Evolutionary conservation across 2,888 invertebrate species (phyloP), one percentile per base, ranked within the genome.

Genomic region (Dryocosmus kuriphilus): DNA sequence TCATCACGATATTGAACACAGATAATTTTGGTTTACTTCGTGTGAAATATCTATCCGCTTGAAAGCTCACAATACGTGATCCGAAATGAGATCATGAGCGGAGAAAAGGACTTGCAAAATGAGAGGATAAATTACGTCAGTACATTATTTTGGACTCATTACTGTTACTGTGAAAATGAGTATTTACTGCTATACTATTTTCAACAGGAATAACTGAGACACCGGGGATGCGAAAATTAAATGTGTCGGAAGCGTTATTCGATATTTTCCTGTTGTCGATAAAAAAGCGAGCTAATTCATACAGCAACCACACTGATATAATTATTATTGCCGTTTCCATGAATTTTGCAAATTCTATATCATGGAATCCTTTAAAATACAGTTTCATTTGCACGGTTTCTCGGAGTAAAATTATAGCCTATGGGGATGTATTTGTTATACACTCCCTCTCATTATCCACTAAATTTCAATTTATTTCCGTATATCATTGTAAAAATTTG

Each of bases 221-320:
- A n/a, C 30, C 67, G 30, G 67, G 30, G 46, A 67, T 41, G 46
- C 16, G 27, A 46, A 24, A 71, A 71, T 71, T 46, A 51, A 14
- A 71, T 46, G 30, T 71, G 19, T 46, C 30, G 51, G 46, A 71
- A 71, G 30, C 27, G 67, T 51, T 71, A 71, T 71, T 46, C 27
- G 1, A 71, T n/a, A 71, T 71, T 71, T 71, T 51, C 46, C 46
- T 46, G 24, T 30, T 27, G 46, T 41, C 14, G n/a, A 41, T 24
- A 38, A 46, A 67, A 35, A 41, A 24, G 9, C 2, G 7, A 22
- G 22, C 4, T 22, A 46, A 14, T 67, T 41, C n/a, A n/a, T 14
- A 65, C 38, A 38, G 22, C 14, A 65, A 7, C 35, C n/a, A 35
- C n/a, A 22, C 22, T 38, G 22, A 65, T 65, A 11, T 38, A 35